phyloP scores from a whole-genome alignment of 2,113 vertebrate genomes.

The Myotis davidii region DNA sequence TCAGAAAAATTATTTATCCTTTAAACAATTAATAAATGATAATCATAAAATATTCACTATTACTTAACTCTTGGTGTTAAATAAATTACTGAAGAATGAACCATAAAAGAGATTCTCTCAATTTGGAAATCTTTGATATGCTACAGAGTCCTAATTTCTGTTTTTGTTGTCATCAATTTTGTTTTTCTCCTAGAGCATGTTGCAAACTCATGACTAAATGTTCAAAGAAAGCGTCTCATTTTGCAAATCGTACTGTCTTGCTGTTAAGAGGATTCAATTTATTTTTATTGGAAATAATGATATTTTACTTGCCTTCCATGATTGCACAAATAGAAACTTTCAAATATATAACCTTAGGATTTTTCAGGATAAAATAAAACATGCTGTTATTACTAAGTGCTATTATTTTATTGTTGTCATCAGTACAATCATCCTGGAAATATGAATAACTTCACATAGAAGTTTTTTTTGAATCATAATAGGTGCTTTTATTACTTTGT shows the following conservation, averaged over 20 bases:
- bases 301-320: slow-evolving; percentile 32
- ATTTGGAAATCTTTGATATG: background rate
- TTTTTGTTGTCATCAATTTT: background rate
- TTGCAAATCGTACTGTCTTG: background rate
- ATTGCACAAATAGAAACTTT: slow-evolving; percentile 37
- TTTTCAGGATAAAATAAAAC: slow-evolving; percentile 44
- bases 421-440: slow-evolving; percentile 52
- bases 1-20: background rate
- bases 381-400: slow-evolving; percentile 56
- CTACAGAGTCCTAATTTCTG: background rate
- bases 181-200: background rate
- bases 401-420: slow-evolving; percentile 68
- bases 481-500: slow-evolving; percentile 58
- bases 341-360: slow-evolving; percentile 48
- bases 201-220: background rate
- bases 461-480: slow-evolving; percentile 63
- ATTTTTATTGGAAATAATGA: slow-evolving; percentile 34
- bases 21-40: background rate
- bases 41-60: background rate
- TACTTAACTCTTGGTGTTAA: background rate
- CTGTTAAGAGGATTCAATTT: background rate
- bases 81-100: background rate
- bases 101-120: background rate
- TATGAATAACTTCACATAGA: slow-evolving; percentile 65
- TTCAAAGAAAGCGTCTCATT: background rate